Evolutionary conservation across 1,140 invertebrate genomes (phyloP).

Genomic region (Monomorium pharaonis): DNA sequence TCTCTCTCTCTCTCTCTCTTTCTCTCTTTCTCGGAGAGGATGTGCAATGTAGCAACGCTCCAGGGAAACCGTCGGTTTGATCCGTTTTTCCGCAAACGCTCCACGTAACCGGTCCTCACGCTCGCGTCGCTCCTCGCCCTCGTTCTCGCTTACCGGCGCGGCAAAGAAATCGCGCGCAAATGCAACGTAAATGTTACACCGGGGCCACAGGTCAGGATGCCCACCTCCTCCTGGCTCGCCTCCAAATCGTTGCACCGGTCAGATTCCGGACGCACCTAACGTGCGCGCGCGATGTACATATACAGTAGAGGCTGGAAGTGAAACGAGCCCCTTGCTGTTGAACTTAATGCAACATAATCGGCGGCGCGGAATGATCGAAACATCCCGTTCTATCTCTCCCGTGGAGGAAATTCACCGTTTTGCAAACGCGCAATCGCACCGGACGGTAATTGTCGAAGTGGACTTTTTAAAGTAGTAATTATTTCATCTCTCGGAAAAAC

Average conservation of each 20-base stretch:
- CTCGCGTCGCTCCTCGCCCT: background rate
- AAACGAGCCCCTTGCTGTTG: constrained; percentile 47
- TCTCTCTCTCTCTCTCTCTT: no score
- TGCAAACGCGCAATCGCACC: background rate
- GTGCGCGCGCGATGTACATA: background rate
- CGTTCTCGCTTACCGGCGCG: background rate
- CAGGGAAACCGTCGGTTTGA: no score
- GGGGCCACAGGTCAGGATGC: constrained; percentile 63
- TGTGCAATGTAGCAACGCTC: no score
- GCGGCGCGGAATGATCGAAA: background rate
- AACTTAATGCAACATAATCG: background rate
- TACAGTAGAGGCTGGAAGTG: constrained; percentile 48
- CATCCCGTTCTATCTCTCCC: background rate
- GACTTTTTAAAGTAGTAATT: background rate
- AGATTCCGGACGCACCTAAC: constrained; percentile 63
- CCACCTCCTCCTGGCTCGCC: constrained; percentile 58
- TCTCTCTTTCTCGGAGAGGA: no score
- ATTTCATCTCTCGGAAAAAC: background rate
- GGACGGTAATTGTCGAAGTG: background rate
- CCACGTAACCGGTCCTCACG: constrained; percentile 26
- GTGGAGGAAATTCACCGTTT: no score
- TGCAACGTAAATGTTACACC: background rate
- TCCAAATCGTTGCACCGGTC: constrained; percentile 67
- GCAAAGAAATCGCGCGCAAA: constrained; percentile 30
- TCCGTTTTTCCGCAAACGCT: constrained; percentile 37